phyloP scores from a whole-genome alignment of 2,113 vertebrate species.

The Thermophis baileyi region DNA sequence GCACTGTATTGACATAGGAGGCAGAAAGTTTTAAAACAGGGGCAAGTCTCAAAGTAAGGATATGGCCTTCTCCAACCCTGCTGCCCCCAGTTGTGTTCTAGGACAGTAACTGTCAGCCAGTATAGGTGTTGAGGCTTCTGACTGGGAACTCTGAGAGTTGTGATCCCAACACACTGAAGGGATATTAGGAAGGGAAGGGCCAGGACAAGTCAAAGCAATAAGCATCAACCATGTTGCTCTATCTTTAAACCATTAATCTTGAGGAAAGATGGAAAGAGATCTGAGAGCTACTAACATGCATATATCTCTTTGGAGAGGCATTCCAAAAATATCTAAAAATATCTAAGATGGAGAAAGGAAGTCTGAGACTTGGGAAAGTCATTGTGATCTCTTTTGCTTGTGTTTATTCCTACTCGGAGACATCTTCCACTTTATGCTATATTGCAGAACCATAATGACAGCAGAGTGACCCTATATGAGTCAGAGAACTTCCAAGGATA shows the following conservation, averaged over 20 bases:
- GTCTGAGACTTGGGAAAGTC: not conserved
- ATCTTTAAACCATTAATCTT: not conserved
- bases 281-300: not conserved
- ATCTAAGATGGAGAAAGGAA: not conserved
- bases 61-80: not conserved
- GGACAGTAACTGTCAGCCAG: not conserved
- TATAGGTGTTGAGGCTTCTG: not conserved
- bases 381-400: not conserved
- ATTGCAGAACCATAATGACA: conserved; percentile 91
- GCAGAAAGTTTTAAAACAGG: not conserved
- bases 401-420: not conserved
- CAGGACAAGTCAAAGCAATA: not conserved
- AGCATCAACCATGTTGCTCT: not conserved
- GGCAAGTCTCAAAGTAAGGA: not conserved
- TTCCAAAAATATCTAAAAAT: not conserved
- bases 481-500: conserved; percentile 92
- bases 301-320: not conserved
- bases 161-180: not conserved
- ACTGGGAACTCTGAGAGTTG: not conserved
- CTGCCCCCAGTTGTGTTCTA: not conserved
- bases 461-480: conserved; percentile 88
- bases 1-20: not conserved
- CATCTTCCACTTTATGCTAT: not conserved
- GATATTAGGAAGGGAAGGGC: not conserved
- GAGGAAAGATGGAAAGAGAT: no score